Evolutionary conservation across 2,113 vertebrate species (phyloP).

Genomic region (Ptilonorhynchus violaceus): DNA sequence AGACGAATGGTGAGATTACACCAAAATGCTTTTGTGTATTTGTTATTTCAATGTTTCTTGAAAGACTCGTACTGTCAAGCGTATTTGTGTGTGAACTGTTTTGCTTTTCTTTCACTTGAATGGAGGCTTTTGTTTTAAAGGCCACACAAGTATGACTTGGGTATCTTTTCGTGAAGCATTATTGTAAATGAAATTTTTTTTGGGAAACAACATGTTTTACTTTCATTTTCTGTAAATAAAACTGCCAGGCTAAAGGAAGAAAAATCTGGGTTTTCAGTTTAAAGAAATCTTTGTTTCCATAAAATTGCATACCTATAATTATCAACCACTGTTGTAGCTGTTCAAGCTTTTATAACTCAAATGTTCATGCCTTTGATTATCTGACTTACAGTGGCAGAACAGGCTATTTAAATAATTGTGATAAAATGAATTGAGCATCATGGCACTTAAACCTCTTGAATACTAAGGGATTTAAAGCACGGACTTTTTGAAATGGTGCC

Average conservation of each 20-base stretch:
- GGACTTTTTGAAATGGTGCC: not conserved
- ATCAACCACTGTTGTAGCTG: not conserved
- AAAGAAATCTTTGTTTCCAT: not conserved
- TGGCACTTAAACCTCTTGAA: conserved; percentile 19
- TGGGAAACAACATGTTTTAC: not conserved
- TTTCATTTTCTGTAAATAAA: not conserved
- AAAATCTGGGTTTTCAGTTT: not conserved
- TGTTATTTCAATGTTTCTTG: not conserved
- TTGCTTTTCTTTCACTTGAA: not conserved
- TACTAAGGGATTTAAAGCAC: not conserved
- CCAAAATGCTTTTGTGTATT: not conserved
- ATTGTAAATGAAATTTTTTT: not conserved
- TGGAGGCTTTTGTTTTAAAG: not conserved
- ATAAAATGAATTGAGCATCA: not conserved
- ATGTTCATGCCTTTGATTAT: not conserved
- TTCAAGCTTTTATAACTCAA: not conserved
- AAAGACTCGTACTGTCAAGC: not conserved
- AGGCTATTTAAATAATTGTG: not conserved
- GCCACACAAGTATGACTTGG: not conserved
- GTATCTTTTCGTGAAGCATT: not conserved
- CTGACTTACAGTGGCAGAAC: not conserved
- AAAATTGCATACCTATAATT: not conserved
- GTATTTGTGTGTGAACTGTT: not conserved
- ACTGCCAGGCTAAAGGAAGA: not conserved
- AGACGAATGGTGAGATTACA: not conserved